Evolutionary conservation across 2,797 vertebrate genomes (phyloP), one percentile per base, ranked within the genome.

Genomic region (Takifugu rubripes): DNA sequence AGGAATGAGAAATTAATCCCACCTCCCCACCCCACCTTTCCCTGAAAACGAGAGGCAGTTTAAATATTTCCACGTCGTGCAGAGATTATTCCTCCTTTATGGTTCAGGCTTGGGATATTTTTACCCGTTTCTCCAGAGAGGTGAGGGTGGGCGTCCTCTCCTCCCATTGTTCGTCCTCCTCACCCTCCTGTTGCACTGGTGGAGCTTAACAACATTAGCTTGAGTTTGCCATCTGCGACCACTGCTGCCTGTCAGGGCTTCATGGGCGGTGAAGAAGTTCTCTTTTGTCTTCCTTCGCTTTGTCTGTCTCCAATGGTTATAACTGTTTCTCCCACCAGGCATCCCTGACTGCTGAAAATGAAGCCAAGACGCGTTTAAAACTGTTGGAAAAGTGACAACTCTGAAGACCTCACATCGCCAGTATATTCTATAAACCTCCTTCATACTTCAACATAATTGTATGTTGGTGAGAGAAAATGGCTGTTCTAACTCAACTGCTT

Each of bases 41-140:
- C 64, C 84, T 84, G 79, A 84, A 88, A 87, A 83, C 75, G 79
- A 89, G 82, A 80, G 66, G 68, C 74, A 84, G 84, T 87, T 88
- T 87, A 86, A 84, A 86, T 77, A 77, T 66, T 69, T 75, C 72
- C 75, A 88, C 87, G 69, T 84, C 74, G 66, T 67, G 46, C 31
- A 51, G 70, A 74, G 81, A 86, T 87, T 82, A 87, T 56, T 77
- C 57, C 61, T 74, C 51, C 53, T 66, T 54, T 61, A 61, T 72
- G 33, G 27, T 58, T 47, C 60, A 16, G 59, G 40, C 52, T 26
- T 43, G 53, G 58, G 70, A 77, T 86, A 82, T 84, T 87, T 85
- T 76, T 74, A 61, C 58, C 68, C 52, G 16, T 53, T 68, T 61
- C 68, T 49, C 31, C 56, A 63, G 64, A 60, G 68, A 69, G 61